Percentiles rank a stretch among this genome's conserved stretches.
phyloP scores from a whole-genome alignment of 2,797 vertebrate species.

The Lepilemur septentrionalis region DNA sequence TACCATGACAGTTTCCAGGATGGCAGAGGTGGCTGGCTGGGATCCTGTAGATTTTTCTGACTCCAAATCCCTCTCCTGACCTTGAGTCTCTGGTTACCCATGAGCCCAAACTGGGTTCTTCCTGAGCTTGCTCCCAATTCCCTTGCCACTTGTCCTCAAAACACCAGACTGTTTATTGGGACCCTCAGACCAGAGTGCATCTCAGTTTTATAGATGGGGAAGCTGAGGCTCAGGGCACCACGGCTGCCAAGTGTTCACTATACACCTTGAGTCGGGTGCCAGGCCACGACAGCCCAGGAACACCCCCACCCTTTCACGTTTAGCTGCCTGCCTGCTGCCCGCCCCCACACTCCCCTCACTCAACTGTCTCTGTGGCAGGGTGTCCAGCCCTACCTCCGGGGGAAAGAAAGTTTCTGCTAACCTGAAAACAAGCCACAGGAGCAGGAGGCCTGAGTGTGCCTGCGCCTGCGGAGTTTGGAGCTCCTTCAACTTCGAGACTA shows the following conservation, averaged over 20 bases:
- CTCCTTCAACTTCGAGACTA: constrained; percentile 89
- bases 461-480: constrained; percentile 87
- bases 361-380: background rate
- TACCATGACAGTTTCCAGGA: background rate
- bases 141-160: background rate
- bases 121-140: background rate
- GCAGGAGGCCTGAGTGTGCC: constrained; percentile 84
- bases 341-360: background rate
- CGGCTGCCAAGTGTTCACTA: background rate
- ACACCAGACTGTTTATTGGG: background rate
- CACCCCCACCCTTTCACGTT: background rate
- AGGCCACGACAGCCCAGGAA: background rate
- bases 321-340: background rate
- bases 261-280: background rate
- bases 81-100: background rate
- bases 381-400: background rate
- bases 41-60: background rate
- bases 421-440: constrained; percentile 83
- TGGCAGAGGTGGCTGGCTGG: background rate
- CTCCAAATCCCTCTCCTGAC: background rate
- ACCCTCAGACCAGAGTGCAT: background rate
- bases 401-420: constrained; percentile 81
- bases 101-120: background rate
- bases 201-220: background rate
- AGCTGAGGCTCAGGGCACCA: background rate